Conservation (phyloP, 92 coral and sea anemone species). For the Bergia sp. region DNA sequence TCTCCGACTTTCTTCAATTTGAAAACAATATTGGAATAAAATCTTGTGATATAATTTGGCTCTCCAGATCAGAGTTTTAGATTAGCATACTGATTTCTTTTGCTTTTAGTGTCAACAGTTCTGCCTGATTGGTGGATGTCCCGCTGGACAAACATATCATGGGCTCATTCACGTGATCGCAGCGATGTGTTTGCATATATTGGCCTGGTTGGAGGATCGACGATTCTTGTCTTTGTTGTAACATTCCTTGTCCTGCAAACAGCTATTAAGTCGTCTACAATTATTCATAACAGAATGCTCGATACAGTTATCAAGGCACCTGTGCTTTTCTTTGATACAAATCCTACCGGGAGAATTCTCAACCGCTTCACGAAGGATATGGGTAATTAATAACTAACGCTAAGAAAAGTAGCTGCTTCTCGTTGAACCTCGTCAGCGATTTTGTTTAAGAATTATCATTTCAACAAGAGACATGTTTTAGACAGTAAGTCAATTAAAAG, state of each 20-base stretch:
- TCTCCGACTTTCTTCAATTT: no score
- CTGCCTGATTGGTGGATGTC: slow-evolving; percentile 3
- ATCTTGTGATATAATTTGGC: no score
- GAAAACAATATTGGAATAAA: no score
- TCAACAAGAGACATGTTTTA: no score
- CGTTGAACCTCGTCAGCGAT: background rate
- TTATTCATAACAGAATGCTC: slow-evolving; percentile 14
- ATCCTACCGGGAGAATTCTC: slow-evolving; percentile 9
- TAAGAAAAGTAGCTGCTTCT: background rate
- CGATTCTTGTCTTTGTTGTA: slow-evolving; percentile 11
- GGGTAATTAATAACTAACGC: background rate
- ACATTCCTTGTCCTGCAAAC: background rate
- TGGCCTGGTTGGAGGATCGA: slow-evolving; percentile 5
- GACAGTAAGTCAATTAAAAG: no score
- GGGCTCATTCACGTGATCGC: slow-evolving; percentile 8
- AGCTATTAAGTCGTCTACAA: slow-evolving; percentile 13
- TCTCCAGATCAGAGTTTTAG: no score
- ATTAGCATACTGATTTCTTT: background rate
- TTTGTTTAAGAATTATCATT: no score
- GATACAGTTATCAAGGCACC: background rate
- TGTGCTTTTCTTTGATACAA: slow-evolving; percentile 6
- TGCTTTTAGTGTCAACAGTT: background rate
- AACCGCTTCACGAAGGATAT: slow-evolving; percentile 28
- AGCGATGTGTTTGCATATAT: background rate
- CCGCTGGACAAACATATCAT: slow-evolving; percentile 12